Conservation (phyloP, 2,888 invertebrate species). For the Machimus rusticus region DNA sequence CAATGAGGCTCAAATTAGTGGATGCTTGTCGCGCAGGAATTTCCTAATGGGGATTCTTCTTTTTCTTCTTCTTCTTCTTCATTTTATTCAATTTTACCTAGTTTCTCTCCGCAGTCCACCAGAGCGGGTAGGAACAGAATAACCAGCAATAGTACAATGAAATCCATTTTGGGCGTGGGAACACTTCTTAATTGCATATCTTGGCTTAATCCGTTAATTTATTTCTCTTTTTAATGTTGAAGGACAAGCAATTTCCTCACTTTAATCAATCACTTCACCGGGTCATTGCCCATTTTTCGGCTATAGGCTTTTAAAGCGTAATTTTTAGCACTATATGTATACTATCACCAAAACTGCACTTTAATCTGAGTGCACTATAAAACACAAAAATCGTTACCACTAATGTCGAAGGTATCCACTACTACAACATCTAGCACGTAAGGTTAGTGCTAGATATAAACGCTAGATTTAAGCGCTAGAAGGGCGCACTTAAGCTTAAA, state of each 20-base stretch:
- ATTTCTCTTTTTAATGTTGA: background rate
- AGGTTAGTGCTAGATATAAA: background rate
- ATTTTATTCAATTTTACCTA: conserved; percentile 3
- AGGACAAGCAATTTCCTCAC: background rate
- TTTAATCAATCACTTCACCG: conserved; percentile 21
- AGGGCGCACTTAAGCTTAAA: background rate
- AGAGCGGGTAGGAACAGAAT: background rate
- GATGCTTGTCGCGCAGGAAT: background rate
- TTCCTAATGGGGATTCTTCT: background rate
- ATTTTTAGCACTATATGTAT: background rate
- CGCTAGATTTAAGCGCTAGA: background rate
- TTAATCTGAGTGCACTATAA: background rate
- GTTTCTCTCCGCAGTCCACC: conserved; percentile 31
- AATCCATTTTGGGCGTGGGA: conserved; percentile 16
- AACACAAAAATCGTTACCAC: background rate
- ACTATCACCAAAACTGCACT: background rate
- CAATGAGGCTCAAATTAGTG: background rate
- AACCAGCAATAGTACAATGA: background rate
- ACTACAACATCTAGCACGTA: background rate
- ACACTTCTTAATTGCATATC: background rate
- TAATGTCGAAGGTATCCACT: background rate
- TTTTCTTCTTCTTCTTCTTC: background rate
- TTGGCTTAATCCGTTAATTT: background rate
- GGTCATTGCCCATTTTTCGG: conserved; percentile 24
- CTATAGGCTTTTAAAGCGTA: background rate